These are phyloP conservation scores for Eulithis prunata DNA, from an alignment of 2,888 invertebrate genomes.

Conservation along the genomic window DNA sequence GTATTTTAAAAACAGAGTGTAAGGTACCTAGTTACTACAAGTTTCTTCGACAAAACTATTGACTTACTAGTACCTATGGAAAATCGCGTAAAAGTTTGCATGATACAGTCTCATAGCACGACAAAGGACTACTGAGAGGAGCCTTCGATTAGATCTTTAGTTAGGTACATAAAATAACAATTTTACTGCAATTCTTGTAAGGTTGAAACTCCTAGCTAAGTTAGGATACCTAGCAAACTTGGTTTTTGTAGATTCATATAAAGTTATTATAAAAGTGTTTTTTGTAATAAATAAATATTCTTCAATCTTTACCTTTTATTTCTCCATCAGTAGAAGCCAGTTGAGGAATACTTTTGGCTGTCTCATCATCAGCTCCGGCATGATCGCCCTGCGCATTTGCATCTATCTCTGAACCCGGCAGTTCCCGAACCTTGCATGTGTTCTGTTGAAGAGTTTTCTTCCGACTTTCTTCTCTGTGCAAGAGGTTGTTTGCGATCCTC, in stretches of 20 bases:
- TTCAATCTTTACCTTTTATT: constrained; percentile 10
- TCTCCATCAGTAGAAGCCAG: constrained; percentile 19
- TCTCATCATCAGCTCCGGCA: constrained; percentile 35
- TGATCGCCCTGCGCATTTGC: constrained; percentile 66
- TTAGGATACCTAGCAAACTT: background rate
- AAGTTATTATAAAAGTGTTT: too few relatives aligned
- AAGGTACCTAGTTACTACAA: background rate
- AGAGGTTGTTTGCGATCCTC: constrained; percentile 67
- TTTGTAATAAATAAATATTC: too few relatives aligned
- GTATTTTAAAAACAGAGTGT: too few relatives aligned
- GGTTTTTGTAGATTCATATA: too few relatives aligned
- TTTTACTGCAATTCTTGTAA: background rate
- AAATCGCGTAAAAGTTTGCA: constrained; percentile 13
- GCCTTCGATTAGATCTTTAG: background rate
- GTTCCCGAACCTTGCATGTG: constrained; percentile 44
- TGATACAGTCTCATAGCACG: background rate
- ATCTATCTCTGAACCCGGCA: constrained; percentile 51
- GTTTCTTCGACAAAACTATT: too few relatives aligned
- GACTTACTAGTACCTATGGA: background rate
- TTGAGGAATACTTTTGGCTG: constrained; percentile 10
- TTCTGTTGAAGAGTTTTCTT: constrained; percentile 48
- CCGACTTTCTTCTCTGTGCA: constrained; percentile 63
- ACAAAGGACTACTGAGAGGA: background rate
- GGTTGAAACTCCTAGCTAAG: too few relatives aligned
- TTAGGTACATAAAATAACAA: background rate